phyloP scores from a whole-genome alignment of 2,797 vertebrate species.

The Xerus rutilus region DNA sequence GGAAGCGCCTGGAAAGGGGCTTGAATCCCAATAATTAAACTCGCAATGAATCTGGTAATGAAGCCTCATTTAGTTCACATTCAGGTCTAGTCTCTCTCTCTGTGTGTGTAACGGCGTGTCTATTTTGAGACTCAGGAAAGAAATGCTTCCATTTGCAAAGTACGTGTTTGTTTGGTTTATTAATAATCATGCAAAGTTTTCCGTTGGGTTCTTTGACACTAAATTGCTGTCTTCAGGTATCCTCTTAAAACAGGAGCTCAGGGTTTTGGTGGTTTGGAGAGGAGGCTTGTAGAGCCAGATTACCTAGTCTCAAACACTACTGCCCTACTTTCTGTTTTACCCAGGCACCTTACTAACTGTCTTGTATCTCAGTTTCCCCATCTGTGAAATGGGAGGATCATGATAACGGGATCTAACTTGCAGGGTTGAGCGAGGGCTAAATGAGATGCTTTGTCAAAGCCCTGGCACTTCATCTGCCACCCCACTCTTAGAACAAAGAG shows the following conservation, averaged over 20 bases:
- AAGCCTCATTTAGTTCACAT: not conserved
- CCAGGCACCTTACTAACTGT: accelerated
- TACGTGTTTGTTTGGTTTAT: constrained; percentile 13
- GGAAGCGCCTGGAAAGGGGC: not conserved
- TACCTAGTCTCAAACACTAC: not conserved
- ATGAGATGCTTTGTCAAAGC: not conserved
- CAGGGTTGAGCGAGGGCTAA: not conserved
- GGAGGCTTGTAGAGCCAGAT: not conserved
- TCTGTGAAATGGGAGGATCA: not conserved
- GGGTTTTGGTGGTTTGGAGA: not conserved
- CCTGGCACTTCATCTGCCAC: not conserved
- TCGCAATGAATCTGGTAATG: not conserved
- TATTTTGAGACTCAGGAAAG: constrained; percentile 51
- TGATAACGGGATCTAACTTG: too few relatives aligned
- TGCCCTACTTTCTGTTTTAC: not conserved
- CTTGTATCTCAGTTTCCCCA: not conserved
- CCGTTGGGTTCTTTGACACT: not conserved
- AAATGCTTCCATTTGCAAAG: constrained; percentile 37
- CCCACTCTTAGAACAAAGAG: not conserved
- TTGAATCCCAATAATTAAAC: not conserved
- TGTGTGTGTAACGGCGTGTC: not conserved
- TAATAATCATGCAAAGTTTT: not conserved
- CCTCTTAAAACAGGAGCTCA: not conserved
- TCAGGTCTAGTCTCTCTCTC: not conserved
- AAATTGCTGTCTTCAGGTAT: not conserved